Evolutionary conservation across 2,888 invertebrate species (phyloP), one percentile per base, ranked within the genome.

Genomic region (Cheiracanthium punctorium): DNA sequence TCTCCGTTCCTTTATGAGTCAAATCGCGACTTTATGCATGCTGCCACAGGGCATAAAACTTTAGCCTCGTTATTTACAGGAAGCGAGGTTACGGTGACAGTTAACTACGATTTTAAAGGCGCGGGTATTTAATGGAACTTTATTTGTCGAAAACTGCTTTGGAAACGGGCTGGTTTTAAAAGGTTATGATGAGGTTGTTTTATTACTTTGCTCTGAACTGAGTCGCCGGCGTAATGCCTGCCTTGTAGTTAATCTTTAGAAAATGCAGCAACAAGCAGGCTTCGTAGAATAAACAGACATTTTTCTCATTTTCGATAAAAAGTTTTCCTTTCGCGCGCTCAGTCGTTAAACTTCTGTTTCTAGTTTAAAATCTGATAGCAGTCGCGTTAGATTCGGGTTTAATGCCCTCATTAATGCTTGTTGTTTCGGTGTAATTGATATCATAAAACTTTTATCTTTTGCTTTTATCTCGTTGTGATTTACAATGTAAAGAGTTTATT

Each of bases 91-190:
- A 76, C 64, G 29, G 48, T 43, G n/a, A 41, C 52, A 33, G 58
- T 75, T 82, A 82, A 82, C 75, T 76, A 82, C 37, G 58, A 58
- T 58, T 58, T 58, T 58, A 58, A 58, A 58, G 58, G 1, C 12
- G 24, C 24, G 24, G 58, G 58, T 17, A 24, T 58, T 58, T 58
- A 58, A 58, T 24, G 58, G 58, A 24, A 58, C 17, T 58, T 58
- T 58, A 58, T 58, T 58, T 58, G 24, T 48, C 4, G 20, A 58
- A 58, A 58, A 17, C 24, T 20, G 7, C 24, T 58, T 58, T 58
- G 58, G n/a, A 24, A 24, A 58, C 8, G 58, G 2, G 17, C 24
- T 4, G 4, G 24, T 58, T 58, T 24, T 58, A 58, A 58, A 58
- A 17, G 48, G 24, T 24, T 58, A 2, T 5, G 58, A 24, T 24